Conservation (phyloP, 53 echinoderm and acorn worm genomes). For the Mesocentrotus franciscanus region DNA sequence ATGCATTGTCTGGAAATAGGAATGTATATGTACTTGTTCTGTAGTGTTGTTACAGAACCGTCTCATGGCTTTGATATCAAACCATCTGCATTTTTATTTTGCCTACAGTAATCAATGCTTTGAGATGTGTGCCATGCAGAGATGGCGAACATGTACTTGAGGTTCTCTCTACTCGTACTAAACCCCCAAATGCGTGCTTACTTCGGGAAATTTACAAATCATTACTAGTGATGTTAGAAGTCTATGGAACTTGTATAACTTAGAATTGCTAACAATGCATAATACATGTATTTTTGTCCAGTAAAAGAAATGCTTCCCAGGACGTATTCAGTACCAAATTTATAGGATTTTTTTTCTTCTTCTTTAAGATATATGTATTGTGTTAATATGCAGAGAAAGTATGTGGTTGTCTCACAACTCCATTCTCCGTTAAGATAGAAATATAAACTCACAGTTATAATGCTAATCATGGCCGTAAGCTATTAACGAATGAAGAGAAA, state of each 20-base stretch:
- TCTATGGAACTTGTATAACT: slow-evolving; percentile 16
- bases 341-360: not conserved
- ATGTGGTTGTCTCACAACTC: not conserved
- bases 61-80: slow-evolving; percentile 39
- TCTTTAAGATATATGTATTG: not conserved
- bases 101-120: not conserved
- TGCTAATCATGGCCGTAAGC: slow-evolving; percentile 64
- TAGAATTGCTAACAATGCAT: slow-evolving; percentile 48
- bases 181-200: slow-evolving; percentile 19
- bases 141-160: not conserved
- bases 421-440: not conserved
- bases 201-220: not conserved
- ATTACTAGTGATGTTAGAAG: slow-evolving; percentile 37
- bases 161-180: slow-evolving; percentile 53
- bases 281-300: not conserved
- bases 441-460: not conserved
- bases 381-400: not conserved
- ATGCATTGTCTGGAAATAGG: slow-evolving; percentile 33
- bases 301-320: slow-evolving; percentile 54
- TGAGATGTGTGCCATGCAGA: slow-evolving; percentile 35
- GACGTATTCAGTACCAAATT: slow-evolving; percentile 52
- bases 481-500: not conserved
- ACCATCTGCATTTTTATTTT: slow-evolving; percentile 22
- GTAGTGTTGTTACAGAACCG: slow-evolving; percentile 47
- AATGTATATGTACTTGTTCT: slow-evolving; percentile 49